Conservation (phyloP, 2,888 invertebrate species). For the Drosophila tanythrix region DNA sequence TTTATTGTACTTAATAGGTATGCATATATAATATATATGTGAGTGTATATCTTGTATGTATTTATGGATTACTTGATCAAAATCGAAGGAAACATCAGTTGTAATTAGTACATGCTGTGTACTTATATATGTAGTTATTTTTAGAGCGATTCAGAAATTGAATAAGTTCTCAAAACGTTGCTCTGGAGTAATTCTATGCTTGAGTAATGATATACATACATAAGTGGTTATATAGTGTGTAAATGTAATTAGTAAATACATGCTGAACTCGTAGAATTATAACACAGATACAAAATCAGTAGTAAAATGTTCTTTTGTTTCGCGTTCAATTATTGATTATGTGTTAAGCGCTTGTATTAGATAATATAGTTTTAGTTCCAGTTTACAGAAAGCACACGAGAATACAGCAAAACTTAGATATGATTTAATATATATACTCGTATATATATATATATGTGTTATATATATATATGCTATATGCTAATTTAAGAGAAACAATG, state of each 20-base stretch:
- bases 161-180: slow-evolving; percentile 6
- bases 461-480: slow-evolving; percentile 15
- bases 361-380: slow-evolving; percentile 49
- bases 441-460: slow-evolving; percentile 9
- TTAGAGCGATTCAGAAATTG: slow-evolving; percentile 6
- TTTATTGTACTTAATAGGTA: slow-evolving; percentile 76
- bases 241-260: slow-evolving; percentile 15
- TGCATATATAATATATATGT: slow-evolving; percentile 35
- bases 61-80: slow-evolving; percentile 51
- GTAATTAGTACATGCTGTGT: slow-evolving; percentile 46
- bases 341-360: slow-evolving; percentile 39
- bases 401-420: slow-evolving; percentile 50
- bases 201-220: slow-evolving; percentile 19
- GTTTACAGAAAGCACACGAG: slow-evolving; percentile 49
- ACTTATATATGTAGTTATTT: slow-evolving; percentile 25
- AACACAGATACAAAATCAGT: slow-evolving; percentile 74
- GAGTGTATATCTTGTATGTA: slow-evolving; percentile 17
- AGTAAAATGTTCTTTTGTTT: slow-evolving; percentile 46
- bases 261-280: slow-evolving; percentile 60
- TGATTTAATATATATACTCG: slow-evolving; percentile 6
- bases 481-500: slow-evolving; percentile 46
- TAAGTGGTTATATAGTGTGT: slow-evolving; percentile 20
- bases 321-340: slow-evolving; percentile 14
- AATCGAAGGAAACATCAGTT: slow-evolving; percentile 60
- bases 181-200: background rate